These are phyloP conservation scores for Margarornis squamiger DNA, from an alignment of 2,797 vertebrate genomes.

Conservation along the genomic window DNA sequence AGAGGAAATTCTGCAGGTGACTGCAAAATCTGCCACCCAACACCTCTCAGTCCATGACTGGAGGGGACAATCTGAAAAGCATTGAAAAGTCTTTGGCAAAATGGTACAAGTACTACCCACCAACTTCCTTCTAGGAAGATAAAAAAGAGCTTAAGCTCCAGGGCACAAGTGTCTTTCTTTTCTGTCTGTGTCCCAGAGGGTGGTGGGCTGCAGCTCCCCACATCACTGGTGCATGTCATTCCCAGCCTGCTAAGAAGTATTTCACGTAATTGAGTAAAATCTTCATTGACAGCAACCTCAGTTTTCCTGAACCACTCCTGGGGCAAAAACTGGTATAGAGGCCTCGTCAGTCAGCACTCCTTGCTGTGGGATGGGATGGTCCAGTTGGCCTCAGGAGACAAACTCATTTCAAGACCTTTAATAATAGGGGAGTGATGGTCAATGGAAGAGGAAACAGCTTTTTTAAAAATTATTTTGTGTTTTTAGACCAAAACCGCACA, in stretches of 20 bases:
- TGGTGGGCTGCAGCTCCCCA: not conserved
- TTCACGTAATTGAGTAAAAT: not conserved
- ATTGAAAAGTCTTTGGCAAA: not conserved
- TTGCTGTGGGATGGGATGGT: not conserved
- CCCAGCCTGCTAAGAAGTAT: not conserved
- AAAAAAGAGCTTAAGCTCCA: not conserved
- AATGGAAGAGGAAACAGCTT: not conserved
- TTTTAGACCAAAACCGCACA: not conserved
- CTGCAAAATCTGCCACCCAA: not conserved
- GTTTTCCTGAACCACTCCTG: not conserved
- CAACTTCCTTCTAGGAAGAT: not conserved
- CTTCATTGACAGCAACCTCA: not conserved
- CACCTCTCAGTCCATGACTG: not conserved
- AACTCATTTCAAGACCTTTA: not conserved
- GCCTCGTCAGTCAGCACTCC: not conserved
- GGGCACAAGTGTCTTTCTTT: not conserved
- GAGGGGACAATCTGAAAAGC: not conserved
- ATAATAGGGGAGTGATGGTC: not conserved
- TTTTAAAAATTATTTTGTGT: fast-evolving
- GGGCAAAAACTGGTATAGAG: not conserved
- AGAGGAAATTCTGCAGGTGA: not conserved
- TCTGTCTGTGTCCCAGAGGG: not conserved
- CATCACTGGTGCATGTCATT: not conserved
- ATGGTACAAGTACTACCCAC: not conserved
- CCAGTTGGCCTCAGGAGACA: not conserved